phyloP scores from a whole-genome alignment of 2,113 vertebrate species.

The Chlorodrepanis virens region DNA sequence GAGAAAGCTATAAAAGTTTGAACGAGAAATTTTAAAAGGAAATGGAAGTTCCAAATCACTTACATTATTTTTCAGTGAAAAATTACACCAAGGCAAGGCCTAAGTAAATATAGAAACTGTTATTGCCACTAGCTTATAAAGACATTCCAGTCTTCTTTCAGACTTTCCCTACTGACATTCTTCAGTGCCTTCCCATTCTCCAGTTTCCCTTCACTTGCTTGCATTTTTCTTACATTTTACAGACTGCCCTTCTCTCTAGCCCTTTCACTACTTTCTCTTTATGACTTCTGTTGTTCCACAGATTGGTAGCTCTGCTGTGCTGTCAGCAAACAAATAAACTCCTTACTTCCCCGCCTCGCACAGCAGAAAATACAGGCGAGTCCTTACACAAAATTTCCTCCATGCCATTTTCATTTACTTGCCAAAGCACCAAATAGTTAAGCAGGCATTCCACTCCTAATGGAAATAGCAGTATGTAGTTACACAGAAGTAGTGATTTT shows the following conservation, averaged over 20 bases:
- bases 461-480: not conserved
- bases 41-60: not conserved
- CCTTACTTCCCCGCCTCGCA: not conserved
- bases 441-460: not conserved
- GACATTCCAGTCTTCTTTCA: not conserved
- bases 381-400: not conserved
- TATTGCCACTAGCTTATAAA: not conserved
- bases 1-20: not conserved
- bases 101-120: not conserved
- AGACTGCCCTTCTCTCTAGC: not conserved
- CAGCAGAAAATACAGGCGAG: not conserved
- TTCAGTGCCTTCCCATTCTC: too few species aligned
- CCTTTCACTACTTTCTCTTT: not conserved
- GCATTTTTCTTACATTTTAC: not conserved
- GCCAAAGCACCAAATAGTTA: not conserved
- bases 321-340: not conserved
- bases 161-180: not conserved
- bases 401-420: not conserved
- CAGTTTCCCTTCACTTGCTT: not conserved
- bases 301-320: not conserved
- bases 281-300: not conserved
- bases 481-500: not conserved
- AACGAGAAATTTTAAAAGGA: not conserved
- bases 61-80: not conserved
- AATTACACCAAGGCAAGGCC: not conserved